These are phyloP conservation scores for Cancer borealis DNA, from an alignment of 2,888 invertebrate genomes.

Conservation along the genomic window DNA sequence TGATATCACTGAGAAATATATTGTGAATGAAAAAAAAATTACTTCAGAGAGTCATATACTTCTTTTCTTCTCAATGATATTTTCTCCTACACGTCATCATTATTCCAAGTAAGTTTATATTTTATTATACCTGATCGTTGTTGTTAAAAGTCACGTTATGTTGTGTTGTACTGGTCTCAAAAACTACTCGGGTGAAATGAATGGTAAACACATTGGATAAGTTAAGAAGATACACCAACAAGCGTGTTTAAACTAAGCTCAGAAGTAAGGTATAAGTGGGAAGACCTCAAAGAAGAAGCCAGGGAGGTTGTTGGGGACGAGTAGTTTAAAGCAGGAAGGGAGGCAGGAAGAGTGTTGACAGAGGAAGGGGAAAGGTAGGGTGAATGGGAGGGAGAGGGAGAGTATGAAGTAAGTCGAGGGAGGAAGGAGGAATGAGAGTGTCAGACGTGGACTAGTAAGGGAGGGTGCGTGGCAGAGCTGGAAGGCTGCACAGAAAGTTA, in stretches of 20 bases:
- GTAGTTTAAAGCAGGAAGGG: background rate
- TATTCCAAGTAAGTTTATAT: no score
- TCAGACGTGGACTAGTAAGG: background rate
- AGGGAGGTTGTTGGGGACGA: background rate
- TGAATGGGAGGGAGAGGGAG: background rate
- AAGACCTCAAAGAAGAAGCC: background rate
- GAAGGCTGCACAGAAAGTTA: background rate
- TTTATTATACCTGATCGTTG: no score
- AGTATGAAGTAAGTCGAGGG: background rate
- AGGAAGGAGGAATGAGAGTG: constrained; percentile 23
- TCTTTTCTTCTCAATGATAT: no score
- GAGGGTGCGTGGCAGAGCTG: background rate
- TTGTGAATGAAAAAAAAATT: no score
- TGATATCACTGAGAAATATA: no score
- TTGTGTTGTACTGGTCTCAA: no score
- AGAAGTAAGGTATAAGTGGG: background rate
- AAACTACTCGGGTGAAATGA: background rate
- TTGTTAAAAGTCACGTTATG: no score
- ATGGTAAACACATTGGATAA: background rate
- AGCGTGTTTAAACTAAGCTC: background rate
- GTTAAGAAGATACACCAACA: background rate
- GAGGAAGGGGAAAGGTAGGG: no score
- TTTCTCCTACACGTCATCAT: no score
- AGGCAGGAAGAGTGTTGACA: background rate
- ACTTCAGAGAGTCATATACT: no score